Base-by-base conservation (phyloP, 2,888 invertebrate species). In the Eupithecia centaureata region DNA sequence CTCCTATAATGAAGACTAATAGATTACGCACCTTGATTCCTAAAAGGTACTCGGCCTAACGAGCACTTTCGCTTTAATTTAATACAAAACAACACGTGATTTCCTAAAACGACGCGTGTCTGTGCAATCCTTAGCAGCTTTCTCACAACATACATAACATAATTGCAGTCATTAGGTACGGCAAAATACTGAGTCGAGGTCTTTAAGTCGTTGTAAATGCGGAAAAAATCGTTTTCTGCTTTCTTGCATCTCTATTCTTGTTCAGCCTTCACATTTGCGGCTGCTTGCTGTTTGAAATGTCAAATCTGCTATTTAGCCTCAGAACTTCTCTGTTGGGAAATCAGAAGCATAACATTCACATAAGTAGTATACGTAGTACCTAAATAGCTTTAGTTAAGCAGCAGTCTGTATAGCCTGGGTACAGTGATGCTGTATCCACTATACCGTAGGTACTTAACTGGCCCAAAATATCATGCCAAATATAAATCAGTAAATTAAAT, bases 151-250 rank as follows among this genome's bases (percentile, higher is more conserved):
- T 22, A 57, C 32, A 57, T 57, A 57, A 71, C 73, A 74, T 79
- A 76, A 78, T 81, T 77, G 75, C 72, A 70, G 67, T 72, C 64
- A 71, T 71, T 74, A 73, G 58, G 56, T 68, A 68, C 61, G 57
- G 51, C 54, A 42, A 38, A 51, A 28, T 58, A 63, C 63, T 32
- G 42, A 65, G 60, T 59, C 58, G 61, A 64, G 61, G 70, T 64
- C 68, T 72, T 70, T 65, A 56, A 56, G 63, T 67, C 28, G 61
- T 62, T 33, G 63, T 56, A 67, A 68, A 72, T 68, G 69, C 70
- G 71, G 70, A 73, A 74, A 27, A 69, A 65, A 38, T 42, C 38
- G 51, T 67, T 70, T 71, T 70, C 63, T 62, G 62, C 57, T 74
- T 72, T 72, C 73, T 71, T 67, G 57, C 18, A 59, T 42, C 15